A percentile compares a stretch with the other conserved stretches of the same genome.
These are phyloP conservation scores for Eublepharis macularius DNA, from an alignment of 2,113 vertebrate species.

Conservation along the genomic window DNA sequence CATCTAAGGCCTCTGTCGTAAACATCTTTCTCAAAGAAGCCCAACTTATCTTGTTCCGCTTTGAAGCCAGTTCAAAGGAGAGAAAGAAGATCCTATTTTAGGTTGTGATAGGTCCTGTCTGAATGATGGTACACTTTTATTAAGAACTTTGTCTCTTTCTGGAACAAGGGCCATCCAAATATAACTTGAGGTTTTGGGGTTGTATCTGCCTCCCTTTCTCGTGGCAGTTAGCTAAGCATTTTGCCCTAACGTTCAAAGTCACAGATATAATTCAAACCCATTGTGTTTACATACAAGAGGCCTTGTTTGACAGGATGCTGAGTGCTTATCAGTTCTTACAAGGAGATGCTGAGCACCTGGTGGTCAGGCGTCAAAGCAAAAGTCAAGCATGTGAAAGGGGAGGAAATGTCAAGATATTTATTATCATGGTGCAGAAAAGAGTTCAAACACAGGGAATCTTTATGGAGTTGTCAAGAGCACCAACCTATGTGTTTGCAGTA, in stretches of 20 bases:
- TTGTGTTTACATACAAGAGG: background rate
- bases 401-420: slow-evolving; percentile 23
- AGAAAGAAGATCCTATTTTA: slow-evolving; percentile 66
- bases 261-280: background rate
- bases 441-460: background rate
- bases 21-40: slow-evolving; percentile 67
- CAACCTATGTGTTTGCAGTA: no score
- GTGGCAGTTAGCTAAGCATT: background rate
- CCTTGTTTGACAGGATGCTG: slow-evolving; percentile 24
- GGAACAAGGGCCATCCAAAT: slow-evolving; percentile 60
- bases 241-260: slow-evolving; percentile 10
- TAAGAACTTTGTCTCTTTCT: slow-evolving; percentile 52
- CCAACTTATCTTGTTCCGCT: slow-evolving; percentile 76
- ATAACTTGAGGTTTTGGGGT: slow-evolving; percentile 58
- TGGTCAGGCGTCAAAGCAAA: background rate
- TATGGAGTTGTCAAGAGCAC: background rate
- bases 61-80: slow-evolving; percentile 76
- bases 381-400: background rate
- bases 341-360: slow-evolving; percentile 13
- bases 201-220: slow-evolving; percentile 9
- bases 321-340: slow-evolving; percentile 21
- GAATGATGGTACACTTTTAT: slow-evolving; percentile 61
- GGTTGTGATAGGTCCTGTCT: slow-evolving; percentile 47
- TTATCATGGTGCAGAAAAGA: slow-evolving; percentile 19
- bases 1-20: slow-evolving; percentile 60